Evolutionary conservation across 2,888 invertebrate genomes (phyloP).

Genomic region (Meganola albula): DNA sequence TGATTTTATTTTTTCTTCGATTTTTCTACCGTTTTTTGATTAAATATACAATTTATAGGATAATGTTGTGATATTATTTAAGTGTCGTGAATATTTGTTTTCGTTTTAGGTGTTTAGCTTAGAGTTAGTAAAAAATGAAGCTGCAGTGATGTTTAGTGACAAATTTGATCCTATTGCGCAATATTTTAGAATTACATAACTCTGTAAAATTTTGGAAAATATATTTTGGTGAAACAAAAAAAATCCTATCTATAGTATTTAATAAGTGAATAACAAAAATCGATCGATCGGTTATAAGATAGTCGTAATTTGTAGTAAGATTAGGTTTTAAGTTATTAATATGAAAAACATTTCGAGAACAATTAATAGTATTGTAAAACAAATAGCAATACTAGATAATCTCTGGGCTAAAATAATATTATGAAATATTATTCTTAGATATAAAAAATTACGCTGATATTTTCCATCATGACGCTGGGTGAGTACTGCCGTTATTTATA

Average conservation of each 20-base stretch:
- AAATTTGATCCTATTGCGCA: conserved; percentile 24
- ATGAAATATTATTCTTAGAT: conserved; percentile 7
- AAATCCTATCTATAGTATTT: conserved; percentile 11
- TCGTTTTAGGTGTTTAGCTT: conserved; percentile 54
- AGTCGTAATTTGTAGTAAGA: not conserved
- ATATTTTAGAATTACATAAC: conserved; percentile 7
- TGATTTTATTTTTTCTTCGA: conserved; percentile 69
- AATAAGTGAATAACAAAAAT: conserved; percentile 14
- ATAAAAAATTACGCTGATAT: conserved; percentile 8
- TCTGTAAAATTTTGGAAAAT: too few relatives aligned
- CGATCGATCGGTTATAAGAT: conserved; percentile 39
- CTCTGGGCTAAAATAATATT: conserved; percentile 4
- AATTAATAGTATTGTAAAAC: conserved; percentile 21
- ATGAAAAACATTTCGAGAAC: conserved; percentile 14
- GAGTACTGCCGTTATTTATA: too few relatives aligned
- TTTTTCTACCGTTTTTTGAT: conserved; percentile 70
- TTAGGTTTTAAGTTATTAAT: conserved; percentile 12
- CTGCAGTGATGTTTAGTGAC: conserved; percentile 46
- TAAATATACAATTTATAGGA: conserved; percentile 73
- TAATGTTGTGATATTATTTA: conserved; percentile 67
- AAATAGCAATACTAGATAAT: conserved; percentile 21
- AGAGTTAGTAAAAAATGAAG: conserved; percentile 31
- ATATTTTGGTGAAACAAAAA: conserved; percentile 17
- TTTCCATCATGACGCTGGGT: conserved; percentile 57
- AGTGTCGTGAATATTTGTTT: conserved; percentile 54